Base-by-base conservation (phyloP, 64 coral and sea anemone genomes). In the Orbicella faveolata region DNA sequence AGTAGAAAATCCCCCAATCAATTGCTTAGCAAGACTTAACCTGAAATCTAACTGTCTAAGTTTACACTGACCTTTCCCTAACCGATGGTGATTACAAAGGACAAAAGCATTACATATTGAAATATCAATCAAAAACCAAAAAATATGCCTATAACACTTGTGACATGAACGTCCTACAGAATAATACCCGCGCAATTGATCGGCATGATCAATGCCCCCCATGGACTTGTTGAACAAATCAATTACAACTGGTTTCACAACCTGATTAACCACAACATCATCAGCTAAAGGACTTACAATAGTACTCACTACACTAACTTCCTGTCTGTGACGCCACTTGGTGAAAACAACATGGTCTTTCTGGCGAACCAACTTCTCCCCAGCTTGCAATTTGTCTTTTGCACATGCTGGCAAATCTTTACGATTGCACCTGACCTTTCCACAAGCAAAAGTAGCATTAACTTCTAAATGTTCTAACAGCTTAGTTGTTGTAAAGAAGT, bases 191-290 rank as follows among this genome's bases (percentile, higher is more conserved):
- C 6, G 65, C 4, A 87, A 9, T 20, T 87, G 84, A 74, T 86
- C 63, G 2, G 83, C 83, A 23, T 48, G 36, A 57, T 87, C 67
- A 72, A 87, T 36, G 61, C 83, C 16, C 3, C 66, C 84, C 67
- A 87, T 87, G 84, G 70, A 2, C 67, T 74, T 87, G 36, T 87
- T 87, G 84, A 74, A 73, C 13, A 23, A 16, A 86, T 74, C 37
- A 36, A 86, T 59, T 15, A 86, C 69, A n/a, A 64, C 63, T 10
- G 44, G 63, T 33, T 72, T 72, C 3, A 64, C 15, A 35, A 86
- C 11, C 25, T 41, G 63, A 70, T 86, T 26, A 68, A 73, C 83
- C 2, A 52, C 63, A 30, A 85, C 48, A 81, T 81, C 25, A 61
- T 25, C 54, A 18, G 57, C 55, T 70, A 25, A 70, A 1, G 6